Conservation (phyloP, 2,113 vertebrate genomes). For the Istiophorus platypterus region DNA sequence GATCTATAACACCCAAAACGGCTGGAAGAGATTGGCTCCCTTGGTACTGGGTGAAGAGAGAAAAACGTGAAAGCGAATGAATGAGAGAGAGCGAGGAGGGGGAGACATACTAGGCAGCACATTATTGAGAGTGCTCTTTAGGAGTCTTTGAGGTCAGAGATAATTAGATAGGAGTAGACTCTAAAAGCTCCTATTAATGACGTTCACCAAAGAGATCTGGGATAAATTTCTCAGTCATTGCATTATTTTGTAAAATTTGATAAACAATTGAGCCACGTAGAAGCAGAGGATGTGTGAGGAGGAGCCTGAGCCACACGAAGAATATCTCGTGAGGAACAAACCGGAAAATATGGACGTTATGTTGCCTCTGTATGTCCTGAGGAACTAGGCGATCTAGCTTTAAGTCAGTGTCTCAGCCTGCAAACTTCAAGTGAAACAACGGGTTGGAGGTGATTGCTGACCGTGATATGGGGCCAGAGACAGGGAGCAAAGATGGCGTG, state of each 20-base stretch:
- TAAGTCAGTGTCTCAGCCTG: neutral
- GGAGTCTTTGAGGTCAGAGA: conserved; percentile 54
- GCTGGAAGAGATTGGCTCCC: neutral
- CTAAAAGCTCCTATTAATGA: conserved; percentile 66
- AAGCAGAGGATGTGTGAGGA: neutral
- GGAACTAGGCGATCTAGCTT: neutral
- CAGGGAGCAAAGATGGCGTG: conserved; percentile 70
- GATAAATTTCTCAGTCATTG: conserved; percentile 23
- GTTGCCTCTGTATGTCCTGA: neutral
- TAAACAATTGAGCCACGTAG: neutral
- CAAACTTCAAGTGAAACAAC: conserved; percentile 14
- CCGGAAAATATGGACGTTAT: neutral
- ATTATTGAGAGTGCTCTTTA: conserved; percentile 56
- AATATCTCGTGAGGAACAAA: conserved; percentile 1
- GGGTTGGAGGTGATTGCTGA: conserved; percentile 33
- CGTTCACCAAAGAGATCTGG: conserved; percentile 17
- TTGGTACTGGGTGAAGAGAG: neutral
- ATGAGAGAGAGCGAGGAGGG: conserved; percentile 1
- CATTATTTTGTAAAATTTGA: conserved; percentile 21
- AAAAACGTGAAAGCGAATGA: conserved; percentile 18
- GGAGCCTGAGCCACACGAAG: neutral
- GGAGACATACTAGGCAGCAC: neutral
- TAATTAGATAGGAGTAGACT: conserved; percentile 46
- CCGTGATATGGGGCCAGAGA: conserved; percentile 37
- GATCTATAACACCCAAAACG: neutral